Evolutionary conservation across 2,113 vertebrate species (phyloP).

Genomic region (Oryzias javanicus): DNA sequence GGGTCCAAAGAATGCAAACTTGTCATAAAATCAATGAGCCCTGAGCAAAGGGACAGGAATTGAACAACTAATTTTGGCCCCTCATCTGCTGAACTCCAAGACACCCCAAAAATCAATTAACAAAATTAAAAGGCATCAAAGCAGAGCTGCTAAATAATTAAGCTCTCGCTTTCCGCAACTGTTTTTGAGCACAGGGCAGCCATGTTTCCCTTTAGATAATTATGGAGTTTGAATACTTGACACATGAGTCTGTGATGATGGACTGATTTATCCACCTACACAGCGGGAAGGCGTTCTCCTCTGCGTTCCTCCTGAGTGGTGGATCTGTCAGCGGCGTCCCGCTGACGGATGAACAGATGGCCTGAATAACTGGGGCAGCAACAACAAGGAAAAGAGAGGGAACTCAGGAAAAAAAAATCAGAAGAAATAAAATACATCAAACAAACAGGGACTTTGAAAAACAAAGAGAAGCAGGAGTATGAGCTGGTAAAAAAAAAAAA

Average conservation of each 20-base stretch:
- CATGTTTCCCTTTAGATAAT: conserved; percentile 40
- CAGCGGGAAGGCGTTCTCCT: conserved; percentile 8
- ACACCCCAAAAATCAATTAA: conserved; percentile 53
- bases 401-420: neutral
- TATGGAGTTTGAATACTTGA: conserved; percentile 18
- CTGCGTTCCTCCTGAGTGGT: conserved; percentile 15
- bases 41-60: conserved; percentile 34
- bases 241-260: conserved; percentile 34
- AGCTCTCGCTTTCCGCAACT: conserved; percentile 30
- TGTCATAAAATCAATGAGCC: conserved; percentile 60
- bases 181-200: conserved; percentile 33
- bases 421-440: neutral
- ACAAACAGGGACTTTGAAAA: neutral
- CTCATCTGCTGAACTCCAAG: conserved; percentile 60
- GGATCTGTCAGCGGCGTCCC: conserved; percentile 15
- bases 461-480: neutral
- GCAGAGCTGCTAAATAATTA: conserved; percentile 48
- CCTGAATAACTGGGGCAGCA: conserved; percentile 12
- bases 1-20: conserved; percentile 58
- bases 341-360: conserved; percentile 38
- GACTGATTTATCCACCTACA: conserved; percentile 22
- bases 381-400: neutral
- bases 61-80: conserved; percentile 48
- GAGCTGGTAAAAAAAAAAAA: too few relatives aligned
- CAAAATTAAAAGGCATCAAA: conserved; percentile 53